phyloP scores from a whole-genome alignment of 2,113 vertebrate genomes.

The Tautogolabrus adspersus region DNA sequence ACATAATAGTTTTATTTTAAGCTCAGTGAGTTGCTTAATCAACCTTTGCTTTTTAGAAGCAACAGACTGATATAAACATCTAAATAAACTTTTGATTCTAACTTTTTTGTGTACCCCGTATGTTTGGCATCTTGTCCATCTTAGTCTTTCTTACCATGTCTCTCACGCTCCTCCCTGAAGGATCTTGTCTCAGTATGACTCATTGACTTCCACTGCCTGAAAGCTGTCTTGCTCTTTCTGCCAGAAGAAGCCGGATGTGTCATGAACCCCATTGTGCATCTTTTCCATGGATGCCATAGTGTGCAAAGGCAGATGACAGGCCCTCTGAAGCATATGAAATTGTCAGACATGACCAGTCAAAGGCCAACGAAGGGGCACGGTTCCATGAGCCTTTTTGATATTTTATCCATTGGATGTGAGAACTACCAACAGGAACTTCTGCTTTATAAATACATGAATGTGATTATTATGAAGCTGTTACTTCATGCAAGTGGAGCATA shows the following conservation, averaged over 20 bases:
- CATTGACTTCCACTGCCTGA: constrained; percentile 64
- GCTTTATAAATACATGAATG: neutral
- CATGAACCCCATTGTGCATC: constrained; percentile 73
- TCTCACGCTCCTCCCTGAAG: constrained; percentile 59
- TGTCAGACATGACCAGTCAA: constrained; percentile 42
- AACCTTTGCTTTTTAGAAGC: neutral
- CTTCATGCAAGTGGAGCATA: neutral
- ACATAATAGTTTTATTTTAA: no score
- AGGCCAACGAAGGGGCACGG: constrained; percentile 1
- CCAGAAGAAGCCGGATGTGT: constrained; percentile 82
- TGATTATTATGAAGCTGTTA: neutral
- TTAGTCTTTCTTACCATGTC: constrained; percentile 45
- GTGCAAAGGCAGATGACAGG: constrained; percentile 62
- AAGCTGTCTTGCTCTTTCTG: constrained; percentile 72
- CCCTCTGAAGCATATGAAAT: constrained; percentile 55
- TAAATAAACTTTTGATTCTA: neutral
- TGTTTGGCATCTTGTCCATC: constrained; percentile 52
- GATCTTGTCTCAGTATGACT: constrained; percentile 69
- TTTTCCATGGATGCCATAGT: constrained; percentile 76
- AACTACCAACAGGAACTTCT: neutral
- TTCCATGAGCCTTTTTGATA: constrained; percentile 2
- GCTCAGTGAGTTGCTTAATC: no score
- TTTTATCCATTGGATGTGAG: neutral
- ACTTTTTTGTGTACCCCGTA: constrained; percentile 16
- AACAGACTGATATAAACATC: neutral